Percentiles rank a stretch among this genome's conserved stretches.
Conservation (phyloP, 2,797 vertebrate genomes). For the Macropodus opercularis region DNA sequence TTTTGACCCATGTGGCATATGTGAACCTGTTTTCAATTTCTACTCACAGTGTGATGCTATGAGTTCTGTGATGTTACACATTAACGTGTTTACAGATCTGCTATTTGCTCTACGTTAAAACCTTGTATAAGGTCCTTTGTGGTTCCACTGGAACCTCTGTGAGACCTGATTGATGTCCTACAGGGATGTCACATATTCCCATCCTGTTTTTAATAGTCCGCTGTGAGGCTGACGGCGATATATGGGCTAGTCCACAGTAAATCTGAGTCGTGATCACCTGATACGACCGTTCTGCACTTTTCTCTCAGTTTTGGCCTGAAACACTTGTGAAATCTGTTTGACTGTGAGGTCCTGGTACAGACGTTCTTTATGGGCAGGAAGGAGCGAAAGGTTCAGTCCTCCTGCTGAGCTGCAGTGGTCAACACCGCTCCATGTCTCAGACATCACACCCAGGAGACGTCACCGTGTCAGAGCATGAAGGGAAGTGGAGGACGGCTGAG, state of each 20-base stretch:
- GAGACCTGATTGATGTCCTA: background rate
- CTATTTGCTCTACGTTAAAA: background rate
- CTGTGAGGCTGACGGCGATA: background rate
- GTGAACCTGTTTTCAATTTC: background rate
- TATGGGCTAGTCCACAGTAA: background rate
- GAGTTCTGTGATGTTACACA: background rate
- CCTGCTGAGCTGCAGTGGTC: conserved; percentile 37
- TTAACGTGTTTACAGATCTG: background rate
- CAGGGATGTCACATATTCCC: background rate
- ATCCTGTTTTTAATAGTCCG: background rate
- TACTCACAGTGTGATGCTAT: background rate
- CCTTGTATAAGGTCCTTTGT: background rate
- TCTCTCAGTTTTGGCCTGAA: background rate
- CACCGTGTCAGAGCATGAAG: conserved; percentile 55
- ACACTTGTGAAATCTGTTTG: conserved; percentile 4
- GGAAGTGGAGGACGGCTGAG: conserved; percentile 61
- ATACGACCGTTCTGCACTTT: conserved; percentile 17
- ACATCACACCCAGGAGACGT: conserved; percentile 41
- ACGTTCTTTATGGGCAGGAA: conserved; percentile 38
- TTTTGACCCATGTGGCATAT: background rate
- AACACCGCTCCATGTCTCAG: conserved; percentile 19
- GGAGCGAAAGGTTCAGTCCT: conserved; percentile 34
- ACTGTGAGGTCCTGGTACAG: conserved; percentile 17
- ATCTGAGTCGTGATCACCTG: background rate
- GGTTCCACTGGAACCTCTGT: background rate